A percentile compares a stretch with the other conserved stretches of the same genome.
These are phyloP conservation scores for Enteromius treurensis DNA, from an alignment of 2,797 vertebrate genomes.

Conservation along the genomic window DNA sequence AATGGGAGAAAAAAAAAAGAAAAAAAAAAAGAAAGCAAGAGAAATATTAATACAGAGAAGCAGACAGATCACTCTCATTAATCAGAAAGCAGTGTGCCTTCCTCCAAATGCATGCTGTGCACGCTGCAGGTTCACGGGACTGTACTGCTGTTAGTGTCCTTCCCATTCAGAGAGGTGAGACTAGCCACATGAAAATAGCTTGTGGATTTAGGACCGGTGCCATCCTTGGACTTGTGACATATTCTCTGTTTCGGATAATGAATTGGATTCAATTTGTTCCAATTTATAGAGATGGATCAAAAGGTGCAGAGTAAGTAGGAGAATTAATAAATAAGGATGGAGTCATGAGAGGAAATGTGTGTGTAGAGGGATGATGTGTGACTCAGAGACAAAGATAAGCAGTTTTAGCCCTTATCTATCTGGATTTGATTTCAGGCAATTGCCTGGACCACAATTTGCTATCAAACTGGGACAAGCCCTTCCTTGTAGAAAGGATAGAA, in stretches of 20 bases:
- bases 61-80: slow-evolving; percentile 62
- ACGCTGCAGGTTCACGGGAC: slow-evolving; percentile 45
- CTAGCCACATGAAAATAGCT: slow-evolving; percentile 47
- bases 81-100: slow-evolving; percentile 52
- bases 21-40: slow-evolving; percentile 32
- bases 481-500: slow-evolving; percentile 4
- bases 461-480: slow-evolving; percentile 25
- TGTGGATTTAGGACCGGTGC: slow-evolving; percentile 48
- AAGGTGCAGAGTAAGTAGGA: slow-evolving; percentile 20
- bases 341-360: slow-evolving; percentile 15
- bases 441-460: slow-evolving; percentile 7
- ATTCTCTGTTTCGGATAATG: slow-evolving; percentile 44
- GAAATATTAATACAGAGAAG: slow-evolving; percentile 57
- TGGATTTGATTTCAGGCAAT: slow-evolving; percentile 32
- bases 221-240: slow-evolving; percentile 43
- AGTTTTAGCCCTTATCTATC: slow-evolving; percentile 36
- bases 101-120: slow-evolving; percentile 44
- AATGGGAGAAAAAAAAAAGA: slow-evolving; percentile 37
- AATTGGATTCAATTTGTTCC: slow-evolving; percentile 47
- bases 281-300: slow-evolving; percentile 46
- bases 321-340: slow-evolving; percentile 39
- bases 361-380: slow-evolving; percentile 21
- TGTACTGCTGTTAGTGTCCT: slow-evolving; percentile 43
- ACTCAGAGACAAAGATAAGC: slow-evolving; percentile 42
- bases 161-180: slow-evolving; percentile 28